These are phyloP conservation scores for Lepus europaeus DNA, from an alignment of 2,113 vertebrate species.

Conservation along the genomic window DNA sequence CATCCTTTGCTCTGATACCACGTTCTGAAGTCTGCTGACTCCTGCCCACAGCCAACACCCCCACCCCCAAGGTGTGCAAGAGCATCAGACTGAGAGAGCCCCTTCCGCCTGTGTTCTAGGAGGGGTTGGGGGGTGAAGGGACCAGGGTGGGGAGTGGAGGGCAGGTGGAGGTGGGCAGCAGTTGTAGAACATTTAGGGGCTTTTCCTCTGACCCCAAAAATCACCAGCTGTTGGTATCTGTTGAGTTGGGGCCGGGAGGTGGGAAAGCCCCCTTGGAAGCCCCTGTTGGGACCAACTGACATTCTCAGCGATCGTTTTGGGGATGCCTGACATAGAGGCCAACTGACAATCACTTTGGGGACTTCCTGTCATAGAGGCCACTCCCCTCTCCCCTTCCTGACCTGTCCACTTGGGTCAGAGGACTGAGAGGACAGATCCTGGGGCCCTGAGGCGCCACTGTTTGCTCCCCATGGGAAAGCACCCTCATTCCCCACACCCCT, in stretches of 20 bases:
- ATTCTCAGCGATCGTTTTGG: not conserved
- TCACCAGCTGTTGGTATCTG: slow-evolving; percentile 20
- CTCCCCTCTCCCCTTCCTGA: not conserved
- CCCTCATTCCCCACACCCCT: not conserved
- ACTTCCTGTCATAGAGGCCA: not conserved
- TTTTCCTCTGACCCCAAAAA: slow-evolving; percentile 59
- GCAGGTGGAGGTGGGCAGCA: not conserved
- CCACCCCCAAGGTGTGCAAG: not conserved
- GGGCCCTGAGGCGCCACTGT: not conserved
- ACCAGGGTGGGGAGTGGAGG: accelerated
- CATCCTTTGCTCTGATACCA: no score
- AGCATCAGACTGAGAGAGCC: not conserved
- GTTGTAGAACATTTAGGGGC: slow-evolving; percentile 63
- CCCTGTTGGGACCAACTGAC: slow-evolving; percentile 59
- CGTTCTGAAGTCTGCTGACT: not conserved
- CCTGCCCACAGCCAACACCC: not conserved
- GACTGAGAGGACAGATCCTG: not conserved
- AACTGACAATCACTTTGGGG: not conserved
- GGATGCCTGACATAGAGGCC: not conserved
- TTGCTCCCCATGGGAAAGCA: not conserved
- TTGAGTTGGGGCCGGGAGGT: slow-evolving; percentile 27
- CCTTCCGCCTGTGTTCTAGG: not conserved
- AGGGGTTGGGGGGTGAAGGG: accelerated
- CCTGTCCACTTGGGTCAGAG: not conserved
- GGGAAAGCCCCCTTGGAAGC: slow-evolving; percentile 77